Conservation (phyloP, 2,888 invertebrate species). For the Trilocha varians region DNA sequence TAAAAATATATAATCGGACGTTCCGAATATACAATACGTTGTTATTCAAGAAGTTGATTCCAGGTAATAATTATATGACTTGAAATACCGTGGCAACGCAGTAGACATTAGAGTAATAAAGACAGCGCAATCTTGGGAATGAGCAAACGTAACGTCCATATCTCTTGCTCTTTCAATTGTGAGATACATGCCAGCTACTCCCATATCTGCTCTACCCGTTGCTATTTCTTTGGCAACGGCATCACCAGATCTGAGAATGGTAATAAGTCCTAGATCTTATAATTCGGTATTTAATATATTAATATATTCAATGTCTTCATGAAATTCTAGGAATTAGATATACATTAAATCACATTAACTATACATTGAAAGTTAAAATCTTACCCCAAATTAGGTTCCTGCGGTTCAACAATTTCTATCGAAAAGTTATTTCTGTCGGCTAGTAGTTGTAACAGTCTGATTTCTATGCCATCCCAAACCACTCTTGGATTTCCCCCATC, state of each 20-base stretch:
- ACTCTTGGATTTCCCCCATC: conserved; percentile 60
- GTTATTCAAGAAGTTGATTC: too few relatives aligned
- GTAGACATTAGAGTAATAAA: conserved; percentile 85
- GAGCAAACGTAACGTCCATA: conserved; percentile 76
- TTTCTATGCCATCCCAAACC: conserved; percentile 83
- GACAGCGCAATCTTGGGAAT: conserved; percentile 83
- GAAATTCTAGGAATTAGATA: too few relatives aligned
- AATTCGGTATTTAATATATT: too few relatives aligned
- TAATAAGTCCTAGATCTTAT: not conserved
- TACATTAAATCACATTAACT: too few relatives aligned
- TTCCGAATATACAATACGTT: too few relatives aligned
- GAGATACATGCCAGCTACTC: conserved; percentile 81
- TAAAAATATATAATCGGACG: too few relatives aligned
- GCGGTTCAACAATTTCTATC: conserved; percentile 77
- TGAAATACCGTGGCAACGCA: conserved; percentile 78
- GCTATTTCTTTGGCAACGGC: conserved; percentile 73
- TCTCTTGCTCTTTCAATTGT: conserved; percentile 65
- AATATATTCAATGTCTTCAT: too few relatives aligned
- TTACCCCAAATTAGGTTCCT: conserved; percentile 48
- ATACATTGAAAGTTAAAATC: not conserved
- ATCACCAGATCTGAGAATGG: conserved; percentile 68
- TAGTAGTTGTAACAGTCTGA: conserved; percentile 76
- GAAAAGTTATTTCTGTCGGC: conserved; percentile 80
- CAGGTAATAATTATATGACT: too few relatives aligned
- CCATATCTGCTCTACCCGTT: conserved; percentile 75